phyloP scores from a whole-genome alignment of 2,113 vertebrate genomes.

The Narcine bancroftii region DNA sequence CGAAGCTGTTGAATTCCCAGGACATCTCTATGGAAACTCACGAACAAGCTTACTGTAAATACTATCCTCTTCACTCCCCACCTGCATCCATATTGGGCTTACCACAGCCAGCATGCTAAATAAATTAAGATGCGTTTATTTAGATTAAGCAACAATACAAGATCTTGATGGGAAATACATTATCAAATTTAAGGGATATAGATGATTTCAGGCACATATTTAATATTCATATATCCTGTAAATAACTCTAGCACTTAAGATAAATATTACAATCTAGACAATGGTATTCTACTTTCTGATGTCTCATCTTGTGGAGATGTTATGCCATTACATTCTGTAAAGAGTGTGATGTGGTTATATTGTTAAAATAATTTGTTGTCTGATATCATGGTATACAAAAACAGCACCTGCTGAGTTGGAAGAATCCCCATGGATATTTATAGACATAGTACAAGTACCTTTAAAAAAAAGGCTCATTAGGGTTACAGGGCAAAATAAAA shows the following conservation, averaged over 20 bases:
- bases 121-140: constrained; percentile 58
- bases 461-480: background rate
- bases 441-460: no score
- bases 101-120: constrained; percentile 99
- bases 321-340: constrained; percentile 27
- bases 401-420: constrained; percentile 30
- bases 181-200: constrained; percentile 26
- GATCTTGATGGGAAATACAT: constrained; percentile 27
- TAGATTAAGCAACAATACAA: constrained; percentile 30
- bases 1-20: constrained; percentile 74
- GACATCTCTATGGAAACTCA: constrained; percentile 79
- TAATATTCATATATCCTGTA: constrained; percentile 36
- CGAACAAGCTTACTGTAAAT: constrained; percentile 93
- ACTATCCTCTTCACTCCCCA: constrained; percentile 81
- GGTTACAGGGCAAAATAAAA: background rate
- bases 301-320: constrained; percentile 34
- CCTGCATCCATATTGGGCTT: constrained; percentile 63
- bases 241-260: constrained; percentile 30
- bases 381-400: constrained; percentile 34
- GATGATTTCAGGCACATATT: constrained; percentile 10
- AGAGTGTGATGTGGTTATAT: constrained; percentile 37
- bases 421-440: background rate
- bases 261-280: constrained; percentile 34
- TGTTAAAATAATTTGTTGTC: constrained; percentile 33
- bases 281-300: constrained; percentile 22